Base-by-base conservation (phyloP, 2,888 invertebrate species). In the Rotaria sp. region DNA sequence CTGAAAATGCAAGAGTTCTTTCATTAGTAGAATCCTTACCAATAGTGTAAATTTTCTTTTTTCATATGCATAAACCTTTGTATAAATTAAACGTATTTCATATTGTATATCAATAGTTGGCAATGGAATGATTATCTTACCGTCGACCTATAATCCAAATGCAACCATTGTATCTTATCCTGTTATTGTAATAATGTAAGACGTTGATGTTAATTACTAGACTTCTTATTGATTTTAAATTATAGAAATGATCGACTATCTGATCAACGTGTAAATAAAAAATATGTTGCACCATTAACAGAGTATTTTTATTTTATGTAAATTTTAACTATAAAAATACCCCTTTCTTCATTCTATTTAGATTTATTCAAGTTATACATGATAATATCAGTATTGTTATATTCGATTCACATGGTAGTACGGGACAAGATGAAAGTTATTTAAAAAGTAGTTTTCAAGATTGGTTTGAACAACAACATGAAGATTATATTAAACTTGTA, bases 391-490 rank as follows among this genome's bases (percentile, higher is more conserved):
- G 45, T 45, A 45, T 80, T 45, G 80, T 80, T n/a, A 13, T 80
- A 45, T 80, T 80, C 26, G 80, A 80, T 45, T 0, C 45, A 45
- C 80, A 80, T 45, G 80, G 80, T 45, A 80, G 80, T 45, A n/a
- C n/a, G 10, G 80, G 80, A n/a, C 80, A 80, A n/a, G 80, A 80
- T 80, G 80, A 80, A 80, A n/a, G 15, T 80, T 80, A 80, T 80
- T n/a, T 45, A 21, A 80, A 80, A 80, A 21, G 7, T n/a, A 45
- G 45, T 80, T 45, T 13, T n/a, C 45, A 45, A 45, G 45, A 80
- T 13, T 80, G 80, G 80, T 80, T 80, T 18, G 26, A 80, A 41
- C 80, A 10, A n/a, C 80, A 80, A 80, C 10, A 80, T 45, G 45
- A 80, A 15, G 80, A 80, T 80, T 80, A 80, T 24, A 45, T 80